Evolutionary conservation across 35 echinoderm and acorn worm genomes (phyloP).

Genomic region (Eucidaris tribuloides): DNA sequence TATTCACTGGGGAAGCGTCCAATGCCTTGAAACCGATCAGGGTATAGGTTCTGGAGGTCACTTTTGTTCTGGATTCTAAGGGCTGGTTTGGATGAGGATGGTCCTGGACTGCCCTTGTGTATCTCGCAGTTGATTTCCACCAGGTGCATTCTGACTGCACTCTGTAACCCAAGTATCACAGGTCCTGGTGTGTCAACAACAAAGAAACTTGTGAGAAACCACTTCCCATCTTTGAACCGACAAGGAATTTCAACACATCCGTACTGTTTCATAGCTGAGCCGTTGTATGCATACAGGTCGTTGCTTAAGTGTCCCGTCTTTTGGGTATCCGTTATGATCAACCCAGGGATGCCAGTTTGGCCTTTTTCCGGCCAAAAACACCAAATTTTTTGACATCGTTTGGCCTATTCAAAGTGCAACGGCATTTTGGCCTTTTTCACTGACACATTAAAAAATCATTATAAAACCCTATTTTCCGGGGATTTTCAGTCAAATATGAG

Average conservation of each 20-base stretch:
- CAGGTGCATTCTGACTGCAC: slow-evolving; percentile 4
- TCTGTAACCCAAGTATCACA: slow-evolving; percentile 15
- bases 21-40: background rate
- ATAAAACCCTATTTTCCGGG: no score
- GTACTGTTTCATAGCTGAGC: background rate
- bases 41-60: background rate
- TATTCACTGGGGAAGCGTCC: slow-evolving; percentile 8
- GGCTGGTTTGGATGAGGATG: no score
- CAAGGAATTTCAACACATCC: background rate
- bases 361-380: no score
- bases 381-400: no score
- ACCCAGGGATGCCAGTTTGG: no score
- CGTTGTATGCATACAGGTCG: background rate
- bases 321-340: no score
- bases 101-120: background rate
- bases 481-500: no score
- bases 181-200: background rate
- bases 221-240: background rate
- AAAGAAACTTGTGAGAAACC: background rate
- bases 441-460: no score
- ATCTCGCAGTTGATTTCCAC: slow-evolving; percentile 23
- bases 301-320: no score
- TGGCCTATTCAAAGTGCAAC: no score
- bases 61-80: background rate
- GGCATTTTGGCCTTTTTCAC: no score